Conservation (phyloP, 2,888 invertebrate species). For the Erebia aethiops region DNA sequence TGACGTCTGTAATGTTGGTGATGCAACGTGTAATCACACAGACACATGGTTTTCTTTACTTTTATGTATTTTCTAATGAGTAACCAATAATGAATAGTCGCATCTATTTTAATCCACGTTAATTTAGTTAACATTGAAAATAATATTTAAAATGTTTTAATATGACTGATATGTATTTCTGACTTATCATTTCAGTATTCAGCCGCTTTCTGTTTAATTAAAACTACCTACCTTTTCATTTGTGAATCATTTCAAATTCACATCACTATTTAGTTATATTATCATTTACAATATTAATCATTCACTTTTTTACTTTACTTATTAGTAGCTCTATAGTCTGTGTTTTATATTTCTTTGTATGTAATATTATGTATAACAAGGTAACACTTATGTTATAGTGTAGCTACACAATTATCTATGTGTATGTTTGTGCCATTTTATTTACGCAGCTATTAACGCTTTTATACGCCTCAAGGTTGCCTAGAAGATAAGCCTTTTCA, state of each 20-base stretch:
- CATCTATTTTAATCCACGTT: no score
- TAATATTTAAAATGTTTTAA: neutral
- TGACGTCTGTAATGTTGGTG: neutral
- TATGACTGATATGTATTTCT: neutral
- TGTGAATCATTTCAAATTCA: neutral
- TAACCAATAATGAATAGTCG: neutral
- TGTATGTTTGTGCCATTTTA: neutral
- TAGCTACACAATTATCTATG: no score
- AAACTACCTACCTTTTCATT: neutral
- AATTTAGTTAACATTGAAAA: neutral
- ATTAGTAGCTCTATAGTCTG: neutral
- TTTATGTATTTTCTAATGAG: neutral
- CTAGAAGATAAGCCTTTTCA: conserved; percentile 3
- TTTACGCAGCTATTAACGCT: conserved; percentile 9
- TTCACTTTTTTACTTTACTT: neutral
- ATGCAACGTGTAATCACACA: conserved; percentile 7
- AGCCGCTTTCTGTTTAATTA: neutral
- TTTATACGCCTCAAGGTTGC: conserved; percentile 2
- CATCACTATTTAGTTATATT: no score
- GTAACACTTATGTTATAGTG: neutral
- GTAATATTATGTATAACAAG: neutral
- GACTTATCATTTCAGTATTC: neutral
- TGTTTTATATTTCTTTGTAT: neutral
- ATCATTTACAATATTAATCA: no score
- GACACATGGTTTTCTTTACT: neutral